phyloP scores from a whole-genome alignment of 2,797 vertebrate genomes.

The Hypotaenidia okinawae region DNA sequence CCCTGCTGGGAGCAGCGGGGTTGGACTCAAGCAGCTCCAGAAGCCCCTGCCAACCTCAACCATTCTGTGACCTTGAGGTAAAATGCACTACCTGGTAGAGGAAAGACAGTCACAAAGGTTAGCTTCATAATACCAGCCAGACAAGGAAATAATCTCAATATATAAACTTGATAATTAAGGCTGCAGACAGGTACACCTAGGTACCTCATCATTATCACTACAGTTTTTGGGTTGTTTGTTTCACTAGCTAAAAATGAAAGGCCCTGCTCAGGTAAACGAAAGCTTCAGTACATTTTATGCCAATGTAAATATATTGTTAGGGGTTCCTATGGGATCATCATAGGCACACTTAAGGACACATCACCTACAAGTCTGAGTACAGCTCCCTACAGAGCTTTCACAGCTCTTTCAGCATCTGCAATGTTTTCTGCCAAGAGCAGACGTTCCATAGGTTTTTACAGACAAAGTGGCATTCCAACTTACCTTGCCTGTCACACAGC shows the following conservation, averaged over 20 bases:
- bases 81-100: neutral
- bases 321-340: neutral
- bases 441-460: neutral
- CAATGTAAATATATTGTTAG: neutral
- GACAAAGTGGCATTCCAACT: neutral
- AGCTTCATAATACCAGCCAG: neutral
- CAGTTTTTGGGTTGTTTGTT: neutral
- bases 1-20: neutral
- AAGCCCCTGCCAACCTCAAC: neutral
- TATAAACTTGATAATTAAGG: neutral
- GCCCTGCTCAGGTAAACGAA: neutral
- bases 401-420: neutral
- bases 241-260: neutral
- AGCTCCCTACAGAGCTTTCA: neutral
- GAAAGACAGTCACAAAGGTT: neutral
- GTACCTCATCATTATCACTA: neutral
- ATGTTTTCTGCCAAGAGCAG: neutral
- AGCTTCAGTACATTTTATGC: neutral
- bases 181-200: neutral
- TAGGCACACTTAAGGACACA: neutral
- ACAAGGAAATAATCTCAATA: neutral
- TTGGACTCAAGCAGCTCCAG: neutral
- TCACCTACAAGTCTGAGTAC: neutral
- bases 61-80: neutral
- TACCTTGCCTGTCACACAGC: neutral